Evolutionary conservation across 2,113 vertebrate genomes (phyloP).

Genomic region (Herpailurus yagouaroundi): DNA sequence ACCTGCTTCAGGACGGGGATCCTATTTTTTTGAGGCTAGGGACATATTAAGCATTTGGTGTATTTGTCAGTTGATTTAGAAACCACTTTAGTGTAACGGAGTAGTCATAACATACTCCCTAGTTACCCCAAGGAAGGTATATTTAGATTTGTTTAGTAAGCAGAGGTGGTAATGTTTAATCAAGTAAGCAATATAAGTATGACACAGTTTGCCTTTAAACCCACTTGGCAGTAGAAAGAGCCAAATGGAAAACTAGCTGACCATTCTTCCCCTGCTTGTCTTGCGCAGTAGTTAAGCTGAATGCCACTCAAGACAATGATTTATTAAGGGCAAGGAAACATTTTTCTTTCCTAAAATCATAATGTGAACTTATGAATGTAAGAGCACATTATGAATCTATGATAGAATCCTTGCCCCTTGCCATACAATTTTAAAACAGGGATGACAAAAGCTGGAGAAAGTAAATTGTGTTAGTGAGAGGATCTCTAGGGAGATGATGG

Average conservation of each 20-base stretch:
- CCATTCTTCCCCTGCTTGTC: neutral
- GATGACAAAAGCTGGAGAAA: neutral
- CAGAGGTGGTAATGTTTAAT: constrained; percentile 50
- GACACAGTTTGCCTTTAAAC: constrained; percentile 46
- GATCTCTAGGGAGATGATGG: neutral
- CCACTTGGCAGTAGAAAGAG: constrained; percentile 18
- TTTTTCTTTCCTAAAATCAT: neutral
- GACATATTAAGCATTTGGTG: neutral
- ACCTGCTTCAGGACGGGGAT: neutral
- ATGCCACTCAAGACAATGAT: neutral
- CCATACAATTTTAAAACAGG: neutral
- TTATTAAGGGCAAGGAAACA: constrained; percentile 9
- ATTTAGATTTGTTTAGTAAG: constrained; percentile 69
- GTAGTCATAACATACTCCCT: constrained; percentile 39
- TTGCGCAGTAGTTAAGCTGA: neutral
- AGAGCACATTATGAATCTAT: neutral
- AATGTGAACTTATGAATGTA: neutral
- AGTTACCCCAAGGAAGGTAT: constrained; percentile 44
- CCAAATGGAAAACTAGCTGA: neutral
- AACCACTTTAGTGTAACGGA: constrained; percentile 22
- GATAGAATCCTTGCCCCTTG: neutral
- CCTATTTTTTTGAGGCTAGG: neutral
- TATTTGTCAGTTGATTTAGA: constrained; percentile 43
- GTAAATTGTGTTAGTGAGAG: neutral
- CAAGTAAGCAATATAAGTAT: constrained; percentile 51